These are phyloP conservation scores for Pardalotus punctatus DNA, from an alignment of 2,113 vertebrate genomes.

Conservation along the genomic window DNA sequence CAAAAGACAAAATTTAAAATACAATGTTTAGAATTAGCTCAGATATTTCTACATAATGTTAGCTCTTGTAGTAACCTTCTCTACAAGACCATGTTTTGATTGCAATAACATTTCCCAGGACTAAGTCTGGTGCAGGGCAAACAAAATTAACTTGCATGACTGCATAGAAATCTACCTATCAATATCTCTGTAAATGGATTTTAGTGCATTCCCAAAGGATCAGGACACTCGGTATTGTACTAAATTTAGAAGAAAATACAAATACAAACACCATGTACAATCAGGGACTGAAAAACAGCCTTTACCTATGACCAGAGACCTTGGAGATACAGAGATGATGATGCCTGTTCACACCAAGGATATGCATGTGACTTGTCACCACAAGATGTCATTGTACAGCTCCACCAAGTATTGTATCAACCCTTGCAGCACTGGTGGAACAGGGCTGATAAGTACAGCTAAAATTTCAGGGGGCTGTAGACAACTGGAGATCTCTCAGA, in stretches of 20 bases:
- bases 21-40: not conserved
- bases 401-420: not conserved
- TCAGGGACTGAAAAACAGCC: not conserved
- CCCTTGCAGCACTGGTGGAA: not conserved
- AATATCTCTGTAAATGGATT: not conserved
- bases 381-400: not conserved
- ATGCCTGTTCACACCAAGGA: fast-evolving
- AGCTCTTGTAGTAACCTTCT: not conserved
- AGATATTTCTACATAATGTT: not conserved
- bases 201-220: not conserved
- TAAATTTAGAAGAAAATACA: not conserved
- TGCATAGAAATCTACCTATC: not conserved
- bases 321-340: not conserved
- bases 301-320: not conserved
- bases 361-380: not conserved
- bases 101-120: not conserved
- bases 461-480: not conserved
- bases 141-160: not conserved
- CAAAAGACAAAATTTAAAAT: not conserved
- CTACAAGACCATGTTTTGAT: not conserved
- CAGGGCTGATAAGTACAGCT: not conserved
- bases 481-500: not conserved
- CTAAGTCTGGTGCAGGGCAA: not conserved
- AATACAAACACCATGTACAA: not conserved
- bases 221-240: not conserved